These are phyloP conservation scores for Osmoderma eremita DNA, from an alignment of 2,888 invertebrate genomes.

Conservation along the genomic window DNA sequence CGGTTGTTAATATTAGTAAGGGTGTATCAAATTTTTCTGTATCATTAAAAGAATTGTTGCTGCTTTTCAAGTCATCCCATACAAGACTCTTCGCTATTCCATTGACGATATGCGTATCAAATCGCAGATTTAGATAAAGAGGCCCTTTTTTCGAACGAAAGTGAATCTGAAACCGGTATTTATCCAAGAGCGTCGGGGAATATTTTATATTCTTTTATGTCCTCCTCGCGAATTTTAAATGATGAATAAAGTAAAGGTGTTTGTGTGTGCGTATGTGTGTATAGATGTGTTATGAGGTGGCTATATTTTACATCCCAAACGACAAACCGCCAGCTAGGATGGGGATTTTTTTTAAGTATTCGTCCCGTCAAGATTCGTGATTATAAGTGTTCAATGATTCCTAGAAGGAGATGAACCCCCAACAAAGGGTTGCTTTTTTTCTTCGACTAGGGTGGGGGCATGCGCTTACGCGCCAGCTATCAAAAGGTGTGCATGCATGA, in stretches of 20 bases:
- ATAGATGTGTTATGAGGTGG: neutral
- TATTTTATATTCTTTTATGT: no score
- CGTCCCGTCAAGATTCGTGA: constrained; percentile 28
- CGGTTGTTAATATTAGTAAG: no score
- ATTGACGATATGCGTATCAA: no score
- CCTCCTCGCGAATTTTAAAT: no score
- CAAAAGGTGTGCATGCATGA: constrained; percentile 59
- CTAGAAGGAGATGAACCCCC: constrained; percentile 39
- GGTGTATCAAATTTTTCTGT: constrained; percentile 10
- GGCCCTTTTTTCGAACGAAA: no score
- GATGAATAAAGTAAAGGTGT: no score
- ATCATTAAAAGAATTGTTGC: constrained; percentile 12
- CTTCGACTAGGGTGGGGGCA: constrained; percentile 51
- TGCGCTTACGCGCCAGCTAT: constrained; percentile 54
- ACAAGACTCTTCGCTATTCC: neutral
- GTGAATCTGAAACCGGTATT: no score
- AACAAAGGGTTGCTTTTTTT: constrained; percentile 57
- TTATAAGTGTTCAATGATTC: constrained; percentile 35
- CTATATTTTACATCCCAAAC: constrained; percentile 2
- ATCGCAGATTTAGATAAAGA: no score
- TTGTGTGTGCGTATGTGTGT: no score
- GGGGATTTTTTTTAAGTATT: constrained; percentile 13
- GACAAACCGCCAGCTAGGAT: constrained; percentile 4
- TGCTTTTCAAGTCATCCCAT: neutral
- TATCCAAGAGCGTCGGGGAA: no score